Base-by-base conservation (phyloP, 2,888 invertebrate genomes). In the Aproaerema taeniolella region DNA sequence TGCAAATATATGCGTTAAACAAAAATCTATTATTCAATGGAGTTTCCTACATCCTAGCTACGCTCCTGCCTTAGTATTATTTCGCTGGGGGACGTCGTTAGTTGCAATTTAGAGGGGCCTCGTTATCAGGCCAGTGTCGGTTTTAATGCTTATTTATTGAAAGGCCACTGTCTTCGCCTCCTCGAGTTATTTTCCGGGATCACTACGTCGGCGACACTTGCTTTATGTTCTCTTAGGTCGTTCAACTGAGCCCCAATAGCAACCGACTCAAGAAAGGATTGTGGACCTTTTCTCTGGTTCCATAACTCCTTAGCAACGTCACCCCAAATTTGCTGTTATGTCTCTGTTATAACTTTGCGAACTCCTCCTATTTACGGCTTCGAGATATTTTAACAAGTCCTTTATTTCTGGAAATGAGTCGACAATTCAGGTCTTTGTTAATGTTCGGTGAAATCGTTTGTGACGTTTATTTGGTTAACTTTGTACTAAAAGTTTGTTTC, bases 91-190 rank as follows among this genome's bases (percentile, higher is more conserved):
- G 47, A 49, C 55, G 50, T 43, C 50, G 51, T 41, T 63, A 61
- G 63, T 56, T 48, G 53, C 60, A 64, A 67, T 66, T 67, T 65
- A 62, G 57, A 43, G 48, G 45, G 46, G 43, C 40, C 62, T 68
- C 67, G 68, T 76, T 76, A 74, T 75, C 74, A 65, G 59, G 50
- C 44, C 46, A 53, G 48, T 55, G 64, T 61, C 59, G 53, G 62
- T 70, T 76, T 74, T 79, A 85, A 85, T 81, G 80, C 80, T 81
- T 85, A 85, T 85, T 85, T 85, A 85, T 82, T 68, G 81, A 75
- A 73, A 76, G 69, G 68, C 61, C 64, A 59, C 56, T 62, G 67
- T 71, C 74, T 69, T 64, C 58, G 54, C 58, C 52, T 51, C 50
- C 54, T 48, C 51, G 67, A 78, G 73, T 75, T 78, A 80, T 71